Percentiles rank a stretch among this genome's conserved stretches.
phyloP scores from a whole-genome alignment of 2,888 invertebrate species.

The Erpobdella octoculata region DNA sequence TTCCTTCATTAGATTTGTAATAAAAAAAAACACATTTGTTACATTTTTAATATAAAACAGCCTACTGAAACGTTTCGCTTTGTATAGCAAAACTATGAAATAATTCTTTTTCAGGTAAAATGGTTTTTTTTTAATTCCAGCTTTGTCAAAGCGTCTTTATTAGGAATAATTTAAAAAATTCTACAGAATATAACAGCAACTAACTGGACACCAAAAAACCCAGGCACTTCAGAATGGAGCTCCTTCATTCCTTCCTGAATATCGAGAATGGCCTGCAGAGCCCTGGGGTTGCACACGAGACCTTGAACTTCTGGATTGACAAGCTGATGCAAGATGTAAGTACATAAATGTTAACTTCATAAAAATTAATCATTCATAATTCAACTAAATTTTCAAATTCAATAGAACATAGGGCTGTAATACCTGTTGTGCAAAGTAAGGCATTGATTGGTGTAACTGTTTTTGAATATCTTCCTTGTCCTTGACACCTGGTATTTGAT shows the following conservation, averaged over 20 bases:
- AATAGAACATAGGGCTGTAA: neutral
- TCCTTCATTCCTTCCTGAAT: conserved; percentile 89
- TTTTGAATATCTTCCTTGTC: neutral
- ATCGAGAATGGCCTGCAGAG: conserved; percentile 82
- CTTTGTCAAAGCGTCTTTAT: neutral
- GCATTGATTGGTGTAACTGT: neutral
- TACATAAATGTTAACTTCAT: too few species aligned
- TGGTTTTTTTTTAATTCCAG: neutral
- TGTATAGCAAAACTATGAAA: too few species aligned
- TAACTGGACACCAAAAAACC: conserved; percentile 14
- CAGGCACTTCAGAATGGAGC: conserved; percentile 75
- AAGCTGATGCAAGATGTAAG: conserved; percentile 57
- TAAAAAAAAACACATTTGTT: too few species aligned
- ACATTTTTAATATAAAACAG: too few species aligned
- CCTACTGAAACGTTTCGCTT: too few species aligned
- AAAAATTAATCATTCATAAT: neutral
- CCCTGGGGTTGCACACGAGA: conserved; percentile 83
- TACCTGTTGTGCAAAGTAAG: conserved; percentile 20
- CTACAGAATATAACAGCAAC: neutral
- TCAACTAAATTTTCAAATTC: neutral
- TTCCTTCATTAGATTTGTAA: too few species aligned
- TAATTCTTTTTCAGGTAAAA: too few species aligned
- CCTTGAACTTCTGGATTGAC: conserved; percentile 79
- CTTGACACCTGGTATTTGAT: conserved; percentile 12
- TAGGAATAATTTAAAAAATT: neutral